Conservation (phyloP, 2,797 vertebrate species). For the Phoxinus dragarum region DNA sequence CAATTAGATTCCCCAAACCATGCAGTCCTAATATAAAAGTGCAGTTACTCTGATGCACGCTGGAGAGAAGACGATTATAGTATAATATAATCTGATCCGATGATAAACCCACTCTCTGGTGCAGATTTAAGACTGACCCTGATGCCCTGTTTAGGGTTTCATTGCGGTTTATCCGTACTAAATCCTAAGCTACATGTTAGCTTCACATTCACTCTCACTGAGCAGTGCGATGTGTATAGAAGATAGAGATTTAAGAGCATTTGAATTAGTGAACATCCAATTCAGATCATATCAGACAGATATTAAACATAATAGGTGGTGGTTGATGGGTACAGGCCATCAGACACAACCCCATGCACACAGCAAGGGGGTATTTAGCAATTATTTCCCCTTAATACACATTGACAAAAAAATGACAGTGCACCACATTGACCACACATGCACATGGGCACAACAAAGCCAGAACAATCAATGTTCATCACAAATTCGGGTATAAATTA, state of each 20-base stretch:
- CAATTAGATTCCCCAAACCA: not conserved
- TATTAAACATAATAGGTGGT: not conserved
- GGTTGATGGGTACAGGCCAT: not conserved
- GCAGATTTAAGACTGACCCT: slow-evolving; percentile 58
- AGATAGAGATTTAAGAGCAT: not conserved
- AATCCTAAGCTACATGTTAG: slow-evolving; percentile 49
- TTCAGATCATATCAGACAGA: not conserved
- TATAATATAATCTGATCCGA: slow-evolving; percentile 44
- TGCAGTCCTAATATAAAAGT: not conserved
- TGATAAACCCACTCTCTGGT: slow-evolving; percentile 49
- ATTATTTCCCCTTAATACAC: slow-evolving; percentile 20
- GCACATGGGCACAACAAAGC: slow-evolving; percentile 14
- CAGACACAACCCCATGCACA: not conserved
- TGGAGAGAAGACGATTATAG: slow-evolving; percentile 11
- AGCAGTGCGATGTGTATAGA: slow-evolving; percentile 14
- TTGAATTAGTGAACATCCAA: slow-evolving; percentile 11
- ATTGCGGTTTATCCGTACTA: slow-evolving; percentile 47
- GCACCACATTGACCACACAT: slow-evolving; percentile 10
- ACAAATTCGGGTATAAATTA: slow-evolving; percentile 15
- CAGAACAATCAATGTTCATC: slow-evolving; percentile 33
- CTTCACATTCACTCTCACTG: slow-evolving; percentile 11
- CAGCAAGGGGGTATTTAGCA: not conserved
- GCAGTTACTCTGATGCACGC: not conserved
- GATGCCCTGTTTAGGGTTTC: slow-evolving; percentile 52
- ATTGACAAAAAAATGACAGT: slow-evolving; percentile 18